Evolutionary conservation across 2,113 vertebrate genomes (phyloP), one percentile per base, ranked within the genome.

Genomic region (Onychostruthus taczanowskii): DNA sequence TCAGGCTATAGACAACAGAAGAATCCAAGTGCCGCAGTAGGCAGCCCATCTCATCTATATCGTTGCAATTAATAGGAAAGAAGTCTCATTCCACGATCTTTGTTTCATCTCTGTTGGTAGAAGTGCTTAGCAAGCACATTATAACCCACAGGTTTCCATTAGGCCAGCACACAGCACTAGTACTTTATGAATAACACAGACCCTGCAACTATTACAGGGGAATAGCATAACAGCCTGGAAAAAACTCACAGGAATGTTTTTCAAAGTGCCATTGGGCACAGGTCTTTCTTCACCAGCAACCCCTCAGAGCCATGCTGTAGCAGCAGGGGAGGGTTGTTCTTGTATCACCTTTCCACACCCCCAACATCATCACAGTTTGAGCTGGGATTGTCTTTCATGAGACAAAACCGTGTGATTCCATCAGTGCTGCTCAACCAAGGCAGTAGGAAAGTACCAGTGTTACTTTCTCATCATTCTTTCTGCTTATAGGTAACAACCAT

Each of bases 71-170:
- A 96, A 93, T n/a, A 75, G 46, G 58, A 94, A 86, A 79, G 30
- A 62, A 73, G 37, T 47, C 70, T 95, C 80, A 50, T 31, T 74
- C 33, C 33, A 64, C 68, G 37, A 82, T 78, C 90, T 33, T 75
- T 64, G 3, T 93, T 96, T 93, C 89, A 89, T 70, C 50, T 82
- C 88, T 58, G 55, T 21, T 31, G 43, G 58, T 59, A 76, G 19
- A 95, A 96, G 69, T 81, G 88, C 90, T 97, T 94, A 96, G 87
- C 73, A 93, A 96, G 75, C 85, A 93, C 81, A 68, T 97, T 88
- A 93, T 66, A 87, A 83, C 55, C 78, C 79, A 84, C 70, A 53
- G 68, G 53, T 95, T 95, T 92, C 73, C 2, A 0, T 78, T 53
- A 87, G 31, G 91, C 86, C 69, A 95, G 89, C 49, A 63, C 28